Evolutionary conservation across 1,140 invertebrate genomes (phyloP).

Genomic region (Pachyrhynchus sulphureomaculatus): DNA sequence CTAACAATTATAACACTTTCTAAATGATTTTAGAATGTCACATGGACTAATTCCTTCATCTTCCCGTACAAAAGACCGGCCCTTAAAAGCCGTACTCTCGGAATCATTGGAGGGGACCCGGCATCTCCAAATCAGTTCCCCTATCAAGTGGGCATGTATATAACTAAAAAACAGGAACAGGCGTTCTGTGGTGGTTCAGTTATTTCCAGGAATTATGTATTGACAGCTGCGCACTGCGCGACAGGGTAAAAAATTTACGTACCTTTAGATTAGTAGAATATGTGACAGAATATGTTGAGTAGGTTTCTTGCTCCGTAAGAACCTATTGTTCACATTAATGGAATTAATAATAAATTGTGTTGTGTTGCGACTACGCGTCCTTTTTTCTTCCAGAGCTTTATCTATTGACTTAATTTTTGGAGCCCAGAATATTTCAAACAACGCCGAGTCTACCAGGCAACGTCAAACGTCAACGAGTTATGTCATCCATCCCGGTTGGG

Average conservation of each 20-base stretch:
- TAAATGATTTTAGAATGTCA: too few species aligned
- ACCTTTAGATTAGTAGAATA: neutral
- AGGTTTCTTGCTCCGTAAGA: neutral
- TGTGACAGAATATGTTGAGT: neutral
- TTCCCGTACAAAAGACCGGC: neutral
- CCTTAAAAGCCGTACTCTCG: neutral
- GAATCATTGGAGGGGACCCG: constrained; percentile 29
- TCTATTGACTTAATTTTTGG: constrained; percentile 28
- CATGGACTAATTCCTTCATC: neutral
- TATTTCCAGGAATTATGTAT: constrained; percentile 56
- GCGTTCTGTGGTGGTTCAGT: constrained; percentile 62
- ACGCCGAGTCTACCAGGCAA: constrained; percentile 2
- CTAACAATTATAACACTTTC: too few species aligned
- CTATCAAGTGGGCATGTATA: constrained; percentile 28
- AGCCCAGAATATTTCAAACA: constrained; percentile 16
- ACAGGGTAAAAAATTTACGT: constrained; percentile 17
- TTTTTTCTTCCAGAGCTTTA: neutral
- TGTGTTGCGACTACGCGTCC: too few species aligned
- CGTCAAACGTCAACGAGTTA: neutral
- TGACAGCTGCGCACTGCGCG: constrained; percentile 62
- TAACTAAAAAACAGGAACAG: neutral
- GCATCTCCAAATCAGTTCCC: constrained; percentile 27
- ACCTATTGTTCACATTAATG: neutral
- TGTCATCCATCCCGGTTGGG: constrained; percentile 15
- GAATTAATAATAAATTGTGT: too few species aligned